Evolutionary conservation across 2,888 invertebrate genomes (phyloP), one percentile per base, ranked within the genome.

Genomic region (Agriopis leucophaearia): DNA sequence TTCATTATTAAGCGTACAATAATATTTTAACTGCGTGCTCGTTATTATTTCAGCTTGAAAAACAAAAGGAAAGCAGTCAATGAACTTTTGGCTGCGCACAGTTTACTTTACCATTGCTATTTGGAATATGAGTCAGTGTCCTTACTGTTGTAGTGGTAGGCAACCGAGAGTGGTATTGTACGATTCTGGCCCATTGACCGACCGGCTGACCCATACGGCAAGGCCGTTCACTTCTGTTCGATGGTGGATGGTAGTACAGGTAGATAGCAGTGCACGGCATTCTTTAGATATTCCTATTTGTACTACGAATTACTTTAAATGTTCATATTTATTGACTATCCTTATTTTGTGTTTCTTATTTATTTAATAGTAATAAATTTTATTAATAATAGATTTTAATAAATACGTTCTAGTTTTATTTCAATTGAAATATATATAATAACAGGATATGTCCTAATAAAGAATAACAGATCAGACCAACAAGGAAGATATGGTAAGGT

Each of bases 161-260:
- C 71, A 89, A 88, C 75, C 77, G 87, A 89, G 86, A 89, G 88
- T 57, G 55, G 67, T 88, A 80, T 77, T 82, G 82, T 80, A 81
- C 74, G 69, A 86, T 81, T 81, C 81, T 86, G 84, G 88, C 85
- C 88, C 90, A 86, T 79, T 88, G 90, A 88, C 89, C 89, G 87
- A 59, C 74, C 79, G 80, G 78, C 82, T 89, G 89, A 89, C 88
- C 88, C 89, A 86, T 81, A 69, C 73, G 71, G 83, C 90, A 91
- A 91, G 91, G 91, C 82, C 89, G 84, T 82, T 81, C 84, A 80
- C 84, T 85, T 80, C 78, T 72, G 72, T 72, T 70, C 71, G 63
- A 68, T 70, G 45, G 54, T 54, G 58, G 58, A 68, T 69, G 55
- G 50, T 38, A 59, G 55, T 18, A 55, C 63, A 64, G 68, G 68